These are phyloP conservation scores for Zeus faber DNA, from an alignment of 2,113 vertebrate species.

Conservation along the genomic window DNA sequence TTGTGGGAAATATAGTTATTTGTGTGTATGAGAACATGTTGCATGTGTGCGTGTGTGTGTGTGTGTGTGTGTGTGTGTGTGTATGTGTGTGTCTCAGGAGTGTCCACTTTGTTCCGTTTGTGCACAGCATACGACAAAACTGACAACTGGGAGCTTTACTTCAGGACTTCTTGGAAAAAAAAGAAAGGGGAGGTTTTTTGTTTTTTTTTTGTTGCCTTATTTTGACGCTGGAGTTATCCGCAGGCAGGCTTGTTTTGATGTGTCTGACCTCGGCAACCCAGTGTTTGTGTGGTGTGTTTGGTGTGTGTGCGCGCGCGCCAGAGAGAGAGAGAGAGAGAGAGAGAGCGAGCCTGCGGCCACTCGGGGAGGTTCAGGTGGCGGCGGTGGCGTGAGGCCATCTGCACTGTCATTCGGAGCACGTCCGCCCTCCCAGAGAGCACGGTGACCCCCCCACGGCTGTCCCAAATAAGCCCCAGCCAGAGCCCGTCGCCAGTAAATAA, in stretches of 20 bases:
- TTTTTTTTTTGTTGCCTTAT: slow-evolving; percentile 28
- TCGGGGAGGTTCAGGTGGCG: slow-evolving; percentile 57
- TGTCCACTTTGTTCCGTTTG: neutral
- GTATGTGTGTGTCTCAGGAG: neutral
- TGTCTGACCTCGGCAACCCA: slow-evolving; percentile 45
- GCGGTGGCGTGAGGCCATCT: slow-evolving; percentile 50
- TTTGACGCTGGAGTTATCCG: slow-evolving; percentile 48
- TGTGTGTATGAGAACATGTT: neutral
- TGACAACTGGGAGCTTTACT: slow-evolving; percentile 19
- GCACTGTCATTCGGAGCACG: slow-evolving; percentile 62
- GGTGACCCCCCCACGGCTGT: slow-evolving; percentile 44
- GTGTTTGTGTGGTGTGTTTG: neutral
- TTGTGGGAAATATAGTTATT: slow-evolving; percentile 28
- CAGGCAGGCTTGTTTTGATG: slow-evolving; percentile 59
- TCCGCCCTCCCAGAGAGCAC: slow-evolving; percentile 53
- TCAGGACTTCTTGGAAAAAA: slow-evolving; percentile 17
- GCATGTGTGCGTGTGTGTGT: neutral
- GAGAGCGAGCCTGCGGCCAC: slow-evolving; percentile 13
- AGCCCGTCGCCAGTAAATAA: slow-evolving; percentile 62
- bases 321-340: neutral
- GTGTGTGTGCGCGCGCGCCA: neutral
- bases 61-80: neutral
- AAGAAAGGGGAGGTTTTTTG: neutral
- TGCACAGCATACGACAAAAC: slow-evolving; percentile 1
- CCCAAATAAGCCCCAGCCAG: slow-evolving; percentile 60